These are phyloP conservation scores for Caenorhabditis remanei DNA, from an alignment of 1,140 invertebrate genomes.

Conservation along the genomic window DNA sequence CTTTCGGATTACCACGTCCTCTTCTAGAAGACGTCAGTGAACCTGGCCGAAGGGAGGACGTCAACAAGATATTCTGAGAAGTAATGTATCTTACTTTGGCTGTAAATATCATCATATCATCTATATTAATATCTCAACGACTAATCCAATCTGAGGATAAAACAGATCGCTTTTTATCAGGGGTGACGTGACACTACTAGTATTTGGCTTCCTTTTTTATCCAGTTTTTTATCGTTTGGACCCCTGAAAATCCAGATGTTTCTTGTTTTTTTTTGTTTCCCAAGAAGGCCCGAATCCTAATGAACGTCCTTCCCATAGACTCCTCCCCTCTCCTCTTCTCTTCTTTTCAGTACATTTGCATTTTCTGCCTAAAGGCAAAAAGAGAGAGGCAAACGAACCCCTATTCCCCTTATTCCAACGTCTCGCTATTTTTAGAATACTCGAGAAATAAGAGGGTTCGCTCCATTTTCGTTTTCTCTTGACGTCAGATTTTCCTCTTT, in stretches of 20 bases:
- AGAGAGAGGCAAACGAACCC: not conserved
- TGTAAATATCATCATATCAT: not conserved
- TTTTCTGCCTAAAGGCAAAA: not conserved
- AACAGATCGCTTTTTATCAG: too few relatives aligned
- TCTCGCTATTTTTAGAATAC: not conserved
- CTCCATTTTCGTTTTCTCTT: not conserved
- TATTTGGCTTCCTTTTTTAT: not conserved
- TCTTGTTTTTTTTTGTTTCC: not conserved
- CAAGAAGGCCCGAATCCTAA: not conserved
- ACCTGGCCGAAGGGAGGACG: too few relatives aligned
- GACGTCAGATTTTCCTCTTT: not conserved
- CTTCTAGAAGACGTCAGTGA: not conserved
- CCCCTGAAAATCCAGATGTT: not conserved
- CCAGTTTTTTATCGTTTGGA: not conserved
- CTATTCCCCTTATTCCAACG: not conserved
- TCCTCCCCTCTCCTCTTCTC: not conserved
- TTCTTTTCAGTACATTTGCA: constrained; percentile 3
- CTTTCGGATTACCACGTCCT: not conserved
- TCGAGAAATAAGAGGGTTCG: not conserved
- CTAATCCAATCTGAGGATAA: constrained; percentile 14
- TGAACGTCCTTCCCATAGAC: not conserved
- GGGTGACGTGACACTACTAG: not conserved
- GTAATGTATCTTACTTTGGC: too few relatives aligned
- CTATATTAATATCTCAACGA: constrained; percentile 2
- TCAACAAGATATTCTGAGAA: too few relatives aligned